These are phyloP conservation scores for Bombyx mori DNA, from an alignment of 1,140 invertebrate genomes.

Conservation along the genomic window DNA sequence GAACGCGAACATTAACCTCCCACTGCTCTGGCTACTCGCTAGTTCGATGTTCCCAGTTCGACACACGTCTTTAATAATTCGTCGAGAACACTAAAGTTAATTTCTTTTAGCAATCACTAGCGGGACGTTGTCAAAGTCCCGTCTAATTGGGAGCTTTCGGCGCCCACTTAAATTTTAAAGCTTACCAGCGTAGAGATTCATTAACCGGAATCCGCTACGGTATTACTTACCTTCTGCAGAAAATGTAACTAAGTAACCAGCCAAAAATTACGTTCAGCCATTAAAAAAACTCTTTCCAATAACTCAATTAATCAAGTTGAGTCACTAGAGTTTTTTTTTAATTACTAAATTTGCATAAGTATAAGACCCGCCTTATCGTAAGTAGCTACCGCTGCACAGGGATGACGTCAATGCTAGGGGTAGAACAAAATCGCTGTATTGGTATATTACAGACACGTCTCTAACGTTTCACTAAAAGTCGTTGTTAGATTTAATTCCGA, in stretches of 20 bases:
- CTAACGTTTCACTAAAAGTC: no score
- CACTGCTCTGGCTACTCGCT: conserved; percentile 10
- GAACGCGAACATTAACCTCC: conserved; percentile 20
- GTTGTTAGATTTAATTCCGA: no score
- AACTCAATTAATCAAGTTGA: no score
- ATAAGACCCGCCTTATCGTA: no score
- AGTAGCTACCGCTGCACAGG: no score
- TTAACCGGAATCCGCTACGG: conserved; percentile 19
- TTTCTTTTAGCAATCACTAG: conserved; percentile 59
- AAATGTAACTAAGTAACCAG: conserved; percentile 41
- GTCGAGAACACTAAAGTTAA: conserved; percentile 43
- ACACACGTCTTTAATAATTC: conserved; percentile 40
- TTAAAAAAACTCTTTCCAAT: no score
- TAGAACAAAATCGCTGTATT: no score
- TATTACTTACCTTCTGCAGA: conserved; percentile 22
- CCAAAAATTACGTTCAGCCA: no score
- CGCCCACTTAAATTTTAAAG: conserved; percentile 55
- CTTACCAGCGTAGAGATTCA: conserved; percentile 26
- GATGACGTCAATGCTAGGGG: no score
- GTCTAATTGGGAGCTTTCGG: conserved; percentile 63
- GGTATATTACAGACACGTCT: no score
- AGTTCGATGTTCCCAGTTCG: conserved; percentile 7
- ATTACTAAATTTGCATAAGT: no score
- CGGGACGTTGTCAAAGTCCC: conserved; percentile 46
- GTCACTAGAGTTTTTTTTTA: no score